Percentiles rank a stretch among this genome's conserved stretches.
Evolutionary conservation across 2,888 invertebrate species (phyloP).

Genomic region (Limnephilus rhombicus): DNA sequence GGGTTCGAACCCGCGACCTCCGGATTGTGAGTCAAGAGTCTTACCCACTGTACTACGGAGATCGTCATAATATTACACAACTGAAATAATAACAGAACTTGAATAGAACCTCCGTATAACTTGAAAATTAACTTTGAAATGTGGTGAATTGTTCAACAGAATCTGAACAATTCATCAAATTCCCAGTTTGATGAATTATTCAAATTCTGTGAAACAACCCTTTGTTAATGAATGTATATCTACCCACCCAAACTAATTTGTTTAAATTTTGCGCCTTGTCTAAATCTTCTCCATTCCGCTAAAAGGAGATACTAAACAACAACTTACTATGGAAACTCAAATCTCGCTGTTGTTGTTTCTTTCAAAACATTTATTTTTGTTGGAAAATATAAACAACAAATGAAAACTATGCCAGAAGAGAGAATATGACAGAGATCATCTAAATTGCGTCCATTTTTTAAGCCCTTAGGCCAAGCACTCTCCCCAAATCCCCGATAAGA

Average conservation of each 20-base stretch:
- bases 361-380: not conserved
- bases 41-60: too few species aligned
- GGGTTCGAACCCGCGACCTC: too few species aligned
- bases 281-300: not conserved
- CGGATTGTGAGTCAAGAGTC: too few species aligned
- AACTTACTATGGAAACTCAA: not conserved
- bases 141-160: too few species aligned
- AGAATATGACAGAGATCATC: not conserved
- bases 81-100: too few species aligned
- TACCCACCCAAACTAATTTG: not conserved
- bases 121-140: too few species aligned
- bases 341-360: not conserved
- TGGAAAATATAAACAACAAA: slow-evolving; percentile 1
- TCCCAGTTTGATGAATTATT: too few species aligned
- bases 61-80: too few species aligned
- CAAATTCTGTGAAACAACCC: too few species aligned
- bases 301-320: not conserved
- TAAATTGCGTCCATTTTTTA: not conserved
- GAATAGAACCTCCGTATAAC: too few species aligned
- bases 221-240: not conserved
- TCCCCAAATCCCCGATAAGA: slow-evolving; percentile 12
- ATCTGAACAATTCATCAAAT: too few species aligned
- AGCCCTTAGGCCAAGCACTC: not conserved
- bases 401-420: not conserved
- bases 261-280: not conserved